Evolutionary conservation across 2,113 vertebrate genomes (phyloP), one percentile per base, ranked within the genome.

Genomic region (Sakesphorus luctuosus): DNA sequence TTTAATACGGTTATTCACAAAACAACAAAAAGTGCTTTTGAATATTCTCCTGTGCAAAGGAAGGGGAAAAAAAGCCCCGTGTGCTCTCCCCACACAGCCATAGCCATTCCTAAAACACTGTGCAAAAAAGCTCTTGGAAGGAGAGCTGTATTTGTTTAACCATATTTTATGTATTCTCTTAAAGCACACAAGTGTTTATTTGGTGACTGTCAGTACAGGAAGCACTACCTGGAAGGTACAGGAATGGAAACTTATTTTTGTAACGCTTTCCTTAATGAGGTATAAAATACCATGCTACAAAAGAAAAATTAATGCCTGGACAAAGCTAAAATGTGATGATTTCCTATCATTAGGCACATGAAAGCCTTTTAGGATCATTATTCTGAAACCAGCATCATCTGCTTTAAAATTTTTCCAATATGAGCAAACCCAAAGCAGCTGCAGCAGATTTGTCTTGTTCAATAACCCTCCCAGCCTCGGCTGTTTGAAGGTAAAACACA

Each of bases 1-100:
- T 93, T 94, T 96, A 95, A 95, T 96, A 95, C 69, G 86, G 90
- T 96, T 95, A 95, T 96, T 96, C 92, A 96, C 31, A 7, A 58
- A 93, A 65, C 88, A 96, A 97, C 93, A 97, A 94, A 94, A 94
- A 96, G 93, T 81, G 95, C 94, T 94, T 93, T 93, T 76, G 93
- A 97, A 96, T 96, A 96, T 93, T 93, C 94, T 88, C 84, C 93
- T 5, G 73, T n/a, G 90, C 46, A 84, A 74, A 81, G 72, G 73
- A 67, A 44, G 3, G n/a, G 17, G 3, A 24, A 11, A 15, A 1
- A 5, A 11, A 23, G 18, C 4, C 26, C 56, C 5, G 1, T 28
- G 67, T 56, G 58, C 58, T 78, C 55, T 67, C 68, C 81, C 40
- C 62, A 81, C 66, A 53, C 13, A 36, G 75, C 66, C 81, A 89